A percentile compares a stretch with the other conserved stretches of the same genome.
Evolutionary conservation across 2,888 invertebrate species (phyloP).

Genomic region (Synanthedon tipuliformis): DNA sequence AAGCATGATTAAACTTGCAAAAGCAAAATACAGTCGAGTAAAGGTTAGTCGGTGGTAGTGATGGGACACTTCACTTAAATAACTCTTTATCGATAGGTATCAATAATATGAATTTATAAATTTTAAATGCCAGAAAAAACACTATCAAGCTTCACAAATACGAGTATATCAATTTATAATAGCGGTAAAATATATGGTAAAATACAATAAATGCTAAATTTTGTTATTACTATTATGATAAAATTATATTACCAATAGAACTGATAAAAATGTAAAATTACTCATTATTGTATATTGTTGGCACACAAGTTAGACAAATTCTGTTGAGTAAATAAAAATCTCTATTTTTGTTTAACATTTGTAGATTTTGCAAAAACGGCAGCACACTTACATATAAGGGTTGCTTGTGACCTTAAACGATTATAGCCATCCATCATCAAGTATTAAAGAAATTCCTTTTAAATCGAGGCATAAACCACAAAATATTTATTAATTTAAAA

Average conservation of each 20-base stretch:
- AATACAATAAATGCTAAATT: too few relatives aligned
- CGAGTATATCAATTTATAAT: not conserved
- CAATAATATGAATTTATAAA: not conserved
- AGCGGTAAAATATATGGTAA: not conserved
- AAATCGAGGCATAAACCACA: too few relatives aligned
- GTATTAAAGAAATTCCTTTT: too few relatives aligned
- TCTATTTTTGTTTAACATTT: not conserved
- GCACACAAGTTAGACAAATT: not conserved
- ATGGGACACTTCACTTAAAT: not conserved
- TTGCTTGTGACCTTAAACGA: too few relatives aligned
- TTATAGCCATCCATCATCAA: too few relatives aligned
- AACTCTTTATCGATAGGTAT: not conserved
- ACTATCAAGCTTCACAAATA: not conserved
- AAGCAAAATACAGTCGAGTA: conserved; percentile 63
- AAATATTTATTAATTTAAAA: too few relatives aligned
- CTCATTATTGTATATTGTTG: too few relatives aligned
- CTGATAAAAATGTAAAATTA: too few relatives aligned
- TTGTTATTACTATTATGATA: too few relatives aligned
- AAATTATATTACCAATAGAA: too few relatives aligned
- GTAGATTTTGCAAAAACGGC: not conserved
- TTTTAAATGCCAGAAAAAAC: not conserved
- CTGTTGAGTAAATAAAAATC: not conserved
- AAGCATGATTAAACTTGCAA: conserved; percentile 69
- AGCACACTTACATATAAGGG: too few relatives aligned
- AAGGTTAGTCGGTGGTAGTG: conserved; percentile 39